Percentiles rank a stretch among this genome's conserved stretches.
These are phyloP conservation scores for Mirza zaza DNA, from an alignment of 2,113 vertebrate genomes.

Conservation along the genomic window DNA sequence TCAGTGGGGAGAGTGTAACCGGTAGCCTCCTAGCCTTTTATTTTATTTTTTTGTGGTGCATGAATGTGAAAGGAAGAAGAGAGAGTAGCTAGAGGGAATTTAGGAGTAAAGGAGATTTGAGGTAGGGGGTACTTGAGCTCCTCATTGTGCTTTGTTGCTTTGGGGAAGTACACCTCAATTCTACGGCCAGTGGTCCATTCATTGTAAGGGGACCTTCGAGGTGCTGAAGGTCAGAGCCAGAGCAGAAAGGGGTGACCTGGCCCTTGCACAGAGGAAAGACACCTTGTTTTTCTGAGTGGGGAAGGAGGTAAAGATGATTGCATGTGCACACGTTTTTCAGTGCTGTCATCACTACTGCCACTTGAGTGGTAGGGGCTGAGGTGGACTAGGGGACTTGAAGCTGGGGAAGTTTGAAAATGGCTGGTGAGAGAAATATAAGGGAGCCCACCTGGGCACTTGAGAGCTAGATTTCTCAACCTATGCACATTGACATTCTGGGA, in stretches of 20 bases:
- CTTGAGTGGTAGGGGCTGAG: background rate
- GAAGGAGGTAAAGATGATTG: slow-evolving; percentile 42
- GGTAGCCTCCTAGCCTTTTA: background rate
- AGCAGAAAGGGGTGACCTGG: background rate
- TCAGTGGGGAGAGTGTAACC: background rate
- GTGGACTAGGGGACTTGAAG: background rate
- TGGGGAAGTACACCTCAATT: background rate
- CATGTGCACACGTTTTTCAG: background rate
- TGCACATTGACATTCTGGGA: background rate
- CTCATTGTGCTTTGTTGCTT: background rate
- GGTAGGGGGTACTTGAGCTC: background rate
- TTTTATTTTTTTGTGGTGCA: background rate
- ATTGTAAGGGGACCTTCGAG: too few species aligned
- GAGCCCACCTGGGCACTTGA: background rate
- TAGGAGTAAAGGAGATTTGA: background rate
- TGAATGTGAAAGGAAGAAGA: background rate
- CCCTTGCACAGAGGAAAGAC: background rate
- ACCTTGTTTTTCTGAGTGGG: background rate
- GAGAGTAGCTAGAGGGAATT: background rate
- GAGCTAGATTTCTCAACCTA: background rate
- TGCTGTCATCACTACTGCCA: background rate
- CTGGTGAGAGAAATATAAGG: background rate
- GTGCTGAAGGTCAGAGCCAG: background rate
- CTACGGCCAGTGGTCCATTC: background rate
- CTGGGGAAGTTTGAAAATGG: background rate